phyloP scores from a whole-genome alignment of 2,888 invertebrate genomes.

The Oscheius sp. region DNA sequence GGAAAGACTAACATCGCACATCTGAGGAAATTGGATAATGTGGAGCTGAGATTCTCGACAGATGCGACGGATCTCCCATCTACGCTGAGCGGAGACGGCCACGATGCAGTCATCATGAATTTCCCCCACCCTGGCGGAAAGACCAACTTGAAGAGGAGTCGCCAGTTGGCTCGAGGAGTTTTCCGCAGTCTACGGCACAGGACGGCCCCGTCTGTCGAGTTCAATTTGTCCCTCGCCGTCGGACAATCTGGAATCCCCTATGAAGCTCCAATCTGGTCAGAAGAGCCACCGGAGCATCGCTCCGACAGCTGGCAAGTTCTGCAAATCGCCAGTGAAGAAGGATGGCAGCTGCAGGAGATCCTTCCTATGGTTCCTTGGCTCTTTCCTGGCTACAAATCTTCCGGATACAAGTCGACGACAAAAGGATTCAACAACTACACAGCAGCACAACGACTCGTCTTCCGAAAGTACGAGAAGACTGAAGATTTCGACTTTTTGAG shows the following conservation, averaged over 20 bases:
- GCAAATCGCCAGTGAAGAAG: slow-evolving; percentile 58
- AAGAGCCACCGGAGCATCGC: slow-evolving; percentile 47
- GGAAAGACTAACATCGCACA: slow-evolving; percentile 32
- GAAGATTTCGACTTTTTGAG: background rate
- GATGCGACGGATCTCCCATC: slow-evolving; percentile 51
- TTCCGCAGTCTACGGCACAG: slow-evolving; percentile 50
- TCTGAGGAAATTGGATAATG: slow-evolving; percentile 42
- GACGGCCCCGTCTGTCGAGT: slow-evolving; percentile 40
- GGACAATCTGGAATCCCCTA: slow-evolving; percentile 63
- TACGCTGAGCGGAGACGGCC: slow-evolving; percentile 61
- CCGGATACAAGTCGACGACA: slow-evolving; percentile 63
- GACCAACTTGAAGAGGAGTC: slow-evolving; percentile 78
- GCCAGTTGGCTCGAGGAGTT: slow-evolving; percentile 75
- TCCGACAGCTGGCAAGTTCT: slow-evolving; percentile 69
- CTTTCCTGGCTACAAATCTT: slow-evolving; percentile 58
- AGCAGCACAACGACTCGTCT: slow-evolving; percentile 52
- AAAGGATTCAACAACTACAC: slow-evolving; percentile 63
- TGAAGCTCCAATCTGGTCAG: background rate
- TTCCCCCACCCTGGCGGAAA: slow-evolving; percentile 80
- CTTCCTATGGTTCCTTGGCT: slow-evolving; percentile 42
- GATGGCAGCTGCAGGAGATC: slow-evolving; percentile 44
- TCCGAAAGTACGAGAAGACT: slow-evolving; percentile 36
- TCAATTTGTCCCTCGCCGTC: slow-evolving; percentile 60
- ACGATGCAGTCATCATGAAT: slow-evolving; percentile 78
- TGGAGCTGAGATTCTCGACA: slow-evolving; percentile 43